These are phyloP conservation scores for Caenorhabditis sp. DNA, from an alignment of 2,888 invertebrate genomes.

Conservation along the genomic window DNA sequence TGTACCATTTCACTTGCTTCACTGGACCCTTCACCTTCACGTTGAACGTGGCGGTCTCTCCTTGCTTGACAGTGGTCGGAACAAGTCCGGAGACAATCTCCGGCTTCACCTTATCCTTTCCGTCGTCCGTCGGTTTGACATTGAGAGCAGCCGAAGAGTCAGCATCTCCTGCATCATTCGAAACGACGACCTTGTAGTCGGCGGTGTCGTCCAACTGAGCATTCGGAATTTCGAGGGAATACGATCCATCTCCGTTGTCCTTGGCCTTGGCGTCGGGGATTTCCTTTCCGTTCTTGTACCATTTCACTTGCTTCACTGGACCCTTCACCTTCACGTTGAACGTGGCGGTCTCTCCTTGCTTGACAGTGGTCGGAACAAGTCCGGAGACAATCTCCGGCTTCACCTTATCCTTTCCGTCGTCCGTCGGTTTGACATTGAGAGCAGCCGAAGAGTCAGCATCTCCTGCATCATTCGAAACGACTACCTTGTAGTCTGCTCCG, in stretches of 20 bases:
- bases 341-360: constrained; percentile 89
- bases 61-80: constrained; percentile 85
- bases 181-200: constrained; percentile 73
- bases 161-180: constrained; percentile 78
- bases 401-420: constrained; percentile 80
- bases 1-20: constrained; percentile 87
- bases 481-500: constrained; percentile 75
- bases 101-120: constrained; percentile 80
- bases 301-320: constrained; percentile 88
- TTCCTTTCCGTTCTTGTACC: constrained; percentile 82
- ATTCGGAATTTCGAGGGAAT: constrained; percentile 71
- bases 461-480: constrained; percentile 76
- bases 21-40: constrained; percentile 85
- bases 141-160: constrained; percentile 74
- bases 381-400: constrained; percentile 82
- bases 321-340: constrained; percentile 83
- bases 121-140: constrained; percentile 62
- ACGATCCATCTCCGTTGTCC: constrained; percentile 69
- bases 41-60: constrained; percentile 86
- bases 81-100: constrained; percentile 84
- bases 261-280: constrained; percentile 76
- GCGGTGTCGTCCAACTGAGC: constrained; percentile 71
- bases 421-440: constrained; percentile 64
- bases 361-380: constrained; percentile 84
- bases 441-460: constrained; percentile 76